Evolutionary conservation across 2,797 vertebrate genomes (phyloP).

Genomic region (Manis javanica): DNA sequence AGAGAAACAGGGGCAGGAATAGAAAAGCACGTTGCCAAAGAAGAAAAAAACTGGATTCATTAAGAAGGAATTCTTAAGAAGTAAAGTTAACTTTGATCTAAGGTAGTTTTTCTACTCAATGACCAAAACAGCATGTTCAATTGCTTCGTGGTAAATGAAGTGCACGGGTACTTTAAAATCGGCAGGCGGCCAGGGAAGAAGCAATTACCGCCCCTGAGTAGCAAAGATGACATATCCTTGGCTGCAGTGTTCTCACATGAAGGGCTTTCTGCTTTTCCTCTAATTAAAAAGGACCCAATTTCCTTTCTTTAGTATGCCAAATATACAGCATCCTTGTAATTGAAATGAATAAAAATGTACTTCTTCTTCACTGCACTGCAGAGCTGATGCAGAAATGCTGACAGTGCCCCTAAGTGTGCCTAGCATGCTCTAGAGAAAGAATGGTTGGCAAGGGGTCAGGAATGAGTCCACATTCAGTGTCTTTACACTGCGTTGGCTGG

Average conservation of each 20-base stretch:
- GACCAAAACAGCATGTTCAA: background rate
- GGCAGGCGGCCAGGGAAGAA: background rate
- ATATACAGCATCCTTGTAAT: background rate
- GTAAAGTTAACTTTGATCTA: background rate
- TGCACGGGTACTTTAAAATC: background rate
- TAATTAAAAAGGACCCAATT: background rate
- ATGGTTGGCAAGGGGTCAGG: fast-evolving
- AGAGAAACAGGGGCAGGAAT: background rate
- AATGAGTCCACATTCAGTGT: fast-evolving
- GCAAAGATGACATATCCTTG: background rate
- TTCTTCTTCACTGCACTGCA: fast-evolving
- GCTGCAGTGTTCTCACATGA: background rate
- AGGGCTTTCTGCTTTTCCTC: background rate
- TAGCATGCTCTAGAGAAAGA: fast-evolving
- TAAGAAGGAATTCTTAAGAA: background rate
- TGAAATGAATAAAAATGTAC: background rate
- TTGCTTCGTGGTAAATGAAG: background rate
- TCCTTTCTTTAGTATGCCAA: background rate
- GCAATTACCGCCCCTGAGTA: background rate
- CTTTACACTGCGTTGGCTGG: background rate
- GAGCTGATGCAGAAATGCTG: background rate
- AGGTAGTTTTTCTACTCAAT: background rate
- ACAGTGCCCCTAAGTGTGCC: fast-evolving
- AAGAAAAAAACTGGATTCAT: background rate
- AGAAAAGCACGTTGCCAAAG: background rate